Base-by-base conservation (phyloP, 1,140 invertebrate species). In the Drosophila malerkotliana region DNA sequence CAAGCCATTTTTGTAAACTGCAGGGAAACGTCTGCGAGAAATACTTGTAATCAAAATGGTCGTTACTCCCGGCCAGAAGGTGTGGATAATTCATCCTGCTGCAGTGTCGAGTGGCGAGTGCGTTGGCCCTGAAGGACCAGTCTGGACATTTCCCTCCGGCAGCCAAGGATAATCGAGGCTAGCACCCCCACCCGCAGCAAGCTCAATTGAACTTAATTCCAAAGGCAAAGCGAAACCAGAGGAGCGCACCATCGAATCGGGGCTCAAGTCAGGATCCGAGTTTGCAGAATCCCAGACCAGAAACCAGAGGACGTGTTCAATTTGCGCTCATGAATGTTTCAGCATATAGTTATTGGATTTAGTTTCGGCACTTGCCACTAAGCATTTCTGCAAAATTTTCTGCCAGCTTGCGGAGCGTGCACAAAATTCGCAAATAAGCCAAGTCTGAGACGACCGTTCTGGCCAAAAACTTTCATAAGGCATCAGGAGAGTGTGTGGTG, bases 241-340 rank as follows among this genome's bases (percentile, higher is more conserved):
- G 18, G 44, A 21, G 21, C 39, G 21, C 39, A 49, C 21, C 37
- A 58, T 10, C 61, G 53, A 57, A 67, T 18, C 51, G 26, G 26
- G 62, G 44, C 5, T 34, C 30, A 48, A 67, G 63, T 56, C 54
- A 67, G 49, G 66, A 87, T 21, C 51, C 73, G 49, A 58, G 73
- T 47, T 51, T 52, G 54, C 58, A 32, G 57, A 41, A 10, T 72
- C 28, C 60, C 49, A 67, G 74, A 63, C 60, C 26, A 28, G 26
- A n/a, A n/a, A n/a, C n/a, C n/a, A n/a, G n/a, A 26, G 44, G 77
- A 88, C 83, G 83, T 88, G 83, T 84, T 89, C 83, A 88, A 88
- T 88, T 88, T 88, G 79, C 67, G 79, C 84, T 88, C 83, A 88
- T 88, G 79, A 88, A 88, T 88, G 84, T 89, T 88, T 88, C 79